These are phyloP conservation scores for Symphodus melops DNA, from an alignment of 2,113 vertebrate genomes.

Conservation along the genomic window DNA sequence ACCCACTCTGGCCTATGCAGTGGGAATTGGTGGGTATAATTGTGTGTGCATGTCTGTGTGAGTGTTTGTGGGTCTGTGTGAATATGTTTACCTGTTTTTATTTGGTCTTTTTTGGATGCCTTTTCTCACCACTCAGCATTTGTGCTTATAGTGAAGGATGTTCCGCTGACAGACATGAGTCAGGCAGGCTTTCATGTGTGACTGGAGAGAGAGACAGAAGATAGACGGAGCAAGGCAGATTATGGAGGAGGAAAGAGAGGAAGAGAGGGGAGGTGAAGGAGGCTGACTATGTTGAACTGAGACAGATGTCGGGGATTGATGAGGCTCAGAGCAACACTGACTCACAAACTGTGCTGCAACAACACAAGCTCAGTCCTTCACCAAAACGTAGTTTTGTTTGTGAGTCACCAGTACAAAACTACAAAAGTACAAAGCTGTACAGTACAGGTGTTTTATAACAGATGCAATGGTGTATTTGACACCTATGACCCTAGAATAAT, in stretches of 20 bases:
- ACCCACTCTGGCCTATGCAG: slow-evolving; percentile 87
- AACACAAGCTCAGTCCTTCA: slow-evolving; percentile 49
- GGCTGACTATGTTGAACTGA: slow-evolving; percentile 68
- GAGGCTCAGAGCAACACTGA: slow-evolving; percentile 65
- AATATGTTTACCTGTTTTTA: slow-evolving; percentile 27
- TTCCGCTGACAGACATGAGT: slow-evolving; percentile 74
- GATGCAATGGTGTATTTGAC: neutral
- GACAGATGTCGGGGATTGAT: slow-evolving; percentile 76
- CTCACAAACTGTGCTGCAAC: slow-evolving; percentile 55
- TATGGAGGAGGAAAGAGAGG: slow-evolving; percentile 22
- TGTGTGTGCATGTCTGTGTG: slow-evolving; percentile 27
- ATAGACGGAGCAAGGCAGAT: slow-evolving; percentile 55
- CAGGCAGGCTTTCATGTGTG: slow-evolving; percentile 74
- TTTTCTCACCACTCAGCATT: slow-evolving; percentile 34
- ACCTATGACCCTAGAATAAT: neutral
- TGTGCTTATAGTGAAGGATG: slow-evolving; percentile 65
- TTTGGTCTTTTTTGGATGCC: slow-evolving; percentile 48
- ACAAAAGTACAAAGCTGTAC: neutral
- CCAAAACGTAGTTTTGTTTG: slow-evolving; percentile 29
- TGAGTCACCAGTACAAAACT: neutral
- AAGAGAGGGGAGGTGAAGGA: slow-evolving; percentile 43
- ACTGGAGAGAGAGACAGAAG: slow-evolving; percentile 58
- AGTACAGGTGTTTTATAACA: no score
- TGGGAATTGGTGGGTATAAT: slow-evolving; percentile 84
- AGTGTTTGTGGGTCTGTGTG: slow-evolving; percentile 13